Percentiles rank a stretch among this genome's conserved stretches.
phyloP scores from a whole-genome alignment of 2,113 vertebrate species.

The Nothocercus julius region DNA sequence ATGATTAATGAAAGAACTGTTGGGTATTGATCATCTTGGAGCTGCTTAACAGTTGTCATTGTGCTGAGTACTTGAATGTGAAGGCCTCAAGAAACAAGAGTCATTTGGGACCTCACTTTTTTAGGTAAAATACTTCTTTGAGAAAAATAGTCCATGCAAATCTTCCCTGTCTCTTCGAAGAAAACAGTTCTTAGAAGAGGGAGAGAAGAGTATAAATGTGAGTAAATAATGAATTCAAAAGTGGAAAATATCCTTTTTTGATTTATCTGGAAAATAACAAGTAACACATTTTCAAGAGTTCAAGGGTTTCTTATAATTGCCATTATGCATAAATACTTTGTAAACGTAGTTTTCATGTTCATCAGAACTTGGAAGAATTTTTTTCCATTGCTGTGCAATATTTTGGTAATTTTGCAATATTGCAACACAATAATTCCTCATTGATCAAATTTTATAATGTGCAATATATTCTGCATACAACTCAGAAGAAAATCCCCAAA shows the following conservation, averaged over 20 bases:
- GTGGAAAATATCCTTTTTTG: not conserved
- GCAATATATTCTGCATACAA: not conserved
- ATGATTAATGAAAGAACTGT: not conserved
- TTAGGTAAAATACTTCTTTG: not conserved
- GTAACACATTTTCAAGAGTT: not conserved
- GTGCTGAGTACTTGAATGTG: not conserved
- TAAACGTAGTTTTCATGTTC: not conserved
- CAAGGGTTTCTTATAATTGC: not conserved
- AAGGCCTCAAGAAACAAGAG: not conserved
- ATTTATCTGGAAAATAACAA: not conserved
- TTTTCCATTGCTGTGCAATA: not conserved
- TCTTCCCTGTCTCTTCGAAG: not conserved
- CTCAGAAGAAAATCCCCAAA: not conserved
- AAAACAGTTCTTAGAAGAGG: not conserved
- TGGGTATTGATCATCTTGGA: not conserved
- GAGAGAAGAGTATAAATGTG: not conserved
- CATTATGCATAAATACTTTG: fast-evolving
- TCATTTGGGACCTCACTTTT: not conserved
- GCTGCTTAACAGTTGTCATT: not conserved
- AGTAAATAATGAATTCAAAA: not conserved
- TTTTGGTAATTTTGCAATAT: not conserved
- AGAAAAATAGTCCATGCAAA: not conserved
- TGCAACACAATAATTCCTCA: not conserved
- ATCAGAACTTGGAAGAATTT: not conserved
- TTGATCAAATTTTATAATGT: not conserved